Evolutionary conservation across 1,140 invertebrate genomes (phyloP), one percentile per base, ranked within the genome.

Genomic region (Stegodyphus dumicola): DNA sequence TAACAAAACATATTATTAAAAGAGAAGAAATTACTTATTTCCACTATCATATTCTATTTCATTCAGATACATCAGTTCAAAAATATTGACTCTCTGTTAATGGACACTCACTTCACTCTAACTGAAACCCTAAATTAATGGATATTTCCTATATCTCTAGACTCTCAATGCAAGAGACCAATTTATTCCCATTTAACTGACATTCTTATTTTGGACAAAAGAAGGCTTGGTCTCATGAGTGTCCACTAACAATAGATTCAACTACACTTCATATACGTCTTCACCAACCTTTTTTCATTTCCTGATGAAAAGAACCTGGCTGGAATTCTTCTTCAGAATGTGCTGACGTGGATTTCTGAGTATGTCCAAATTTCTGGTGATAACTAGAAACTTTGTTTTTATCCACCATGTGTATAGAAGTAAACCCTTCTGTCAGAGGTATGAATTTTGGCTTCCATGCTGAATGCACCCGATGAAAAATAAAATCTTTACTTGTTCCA

Each of bases 391-490:
- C 51, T 79, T 81, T 87, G 65, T 48, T 86, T 78, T 89, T 90
- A 60, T 89, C 92, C 4, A 94, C 91, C 93, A 95, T 94, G 89
- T 94, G 94, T 48, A 95, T 89, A 0, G 93, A 93, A 9, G 94
- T 94, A 85, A 95, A 94, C 3, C 94, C 94, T 90, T 94, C 93
- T 6, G 91, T 92, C 6, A 94, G 89, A 0, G 92, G 92, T 76
- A 94, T 93, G 89, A 94, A 94, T 88, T 92, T 92, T 11, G 94
- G 94, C 6, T 93, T 92, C 89, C 92, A 93, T 17, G 75, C 33
- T 52, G 87, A 86, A 64, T 73, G 71, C 51, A 77, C 70, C n/a
- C 78, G 67, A 60, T 64, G 70, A 84, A 86, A 88, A 54, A 77
- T 77, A 52, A 76, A 85, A 49, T 83, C 79, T 77, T 74, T 88